Conservation (phyloP, 2,113 vertebrate species). For the Xyliphius kryptos region DNA sequence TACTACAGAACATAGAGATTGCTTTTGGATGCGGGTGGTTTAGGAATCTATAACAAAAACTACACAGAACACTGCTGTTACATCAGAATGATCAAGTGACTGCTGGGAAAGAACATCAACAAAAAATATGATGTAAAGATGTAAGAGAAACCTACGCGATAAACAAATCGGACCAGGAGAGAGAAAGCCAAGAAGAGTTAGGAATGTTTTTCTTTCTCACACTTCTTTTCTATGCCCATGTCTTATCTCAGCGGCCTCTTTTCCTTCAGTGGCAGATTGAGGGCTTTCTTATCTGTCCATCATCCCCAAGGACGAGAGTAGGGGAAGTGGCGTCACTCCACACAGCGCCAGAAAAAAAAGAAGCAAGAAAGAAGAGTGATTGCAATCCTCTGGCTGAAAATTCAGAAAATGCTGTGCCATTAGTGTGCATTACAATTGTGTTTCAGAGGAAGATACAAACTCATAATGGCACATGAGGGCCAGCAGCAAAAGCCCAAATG, state of each 20-base stretch:
- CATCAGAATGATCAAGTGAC: too few species aligned
- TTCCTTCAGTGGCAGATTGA: constrained; percentile 38
- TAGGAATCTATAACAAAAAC: too few species aligned
- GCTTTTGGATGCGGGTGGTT: too few species aligned
- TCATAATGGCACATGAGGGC: constrained; percentile 6
- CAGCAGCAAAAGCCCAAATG: background rate
- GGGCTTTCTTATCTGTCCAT: constrained; percentile 42
- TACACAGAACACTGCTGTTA: too few species aligned
- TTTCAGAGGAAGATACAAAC: constrained; percentile 1
- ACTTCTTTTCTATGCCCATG: constrained; percentile 31
- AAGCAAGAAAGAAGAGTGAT: constrained; percentile 1
- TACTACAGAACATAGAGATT: too few species aligned
- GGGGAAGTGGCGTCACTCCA: constrained; percentile 40
- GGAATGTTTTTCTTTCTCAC: constrained; percentile 34
- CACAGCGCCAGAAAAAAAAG: constrained; percentile 10
- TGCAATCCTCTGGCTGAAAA: constrained; percentile 10
- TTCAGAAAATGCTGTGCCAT: background rate
- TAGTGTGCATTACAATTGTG: constrained; percentile 17
- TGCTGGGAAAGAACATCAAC: too few species aligned
- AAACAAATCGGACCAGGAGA: constrained; percentile 27
- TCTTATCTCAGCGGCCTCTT: constrained; percentile 38
- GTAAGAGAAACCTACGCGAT: constrained; percentile 28
- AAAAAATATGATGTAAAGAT: too few species aligned
- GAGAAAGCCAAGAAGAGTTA: constrained; percentile 22
- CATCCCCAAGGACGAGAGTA: constrained; percentile 45